Evolutionary conservation across 2,888 invertebrate species (phyloP), one percentile per base, ranked within the genome.

Genomic region (Mesorhabditis belari): DNA sequence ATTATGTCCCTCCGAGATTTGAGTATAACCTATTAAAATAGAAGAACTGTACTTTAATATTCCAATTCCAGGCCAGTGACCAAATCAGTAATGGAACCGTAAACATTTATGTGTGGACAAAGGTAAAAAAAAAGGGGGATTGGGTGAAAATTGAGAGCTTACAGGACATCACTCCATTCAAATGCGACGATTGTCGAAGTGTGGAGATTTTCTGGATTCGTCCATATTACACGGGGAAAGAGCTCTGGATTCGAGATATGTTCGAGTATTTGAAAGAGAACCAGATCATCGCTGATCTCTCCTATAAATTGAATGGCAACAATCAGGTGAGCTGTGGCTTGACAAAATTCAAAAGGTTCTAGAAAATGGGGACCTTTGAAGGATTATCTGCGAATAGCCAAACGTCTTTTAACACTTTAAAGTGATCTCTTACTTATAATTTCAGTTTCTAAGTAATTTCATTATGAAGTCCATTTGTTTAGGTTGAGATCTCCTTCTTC

Each of bases 81-180:
- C 19, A 19, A 21, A 25, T 51, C 12, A 17, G 51, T 9, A 6
- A 12, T 12, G 2, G 35, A 9, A 27, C 12, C 12, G 55, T 55
- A 9, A 49, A 44, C 17, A 56, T 56, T 9, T 12, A 23, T 12
- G 28, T 35, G 12, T 35, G 44, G 44, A 35, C 44, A 35, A 35
- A 74, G 72, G n/a, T n/a, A n/a, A n/a, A n/a, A n/a, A n/a, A n/a
- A n/a, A n/a, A n/a, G n/a, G n/a, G n/a, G n/a, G n/a, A n/a, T n/a
- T n/a, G n/a, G n/a, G n/a, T n/a, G n/a, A n/a, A n/a, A n/a, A n/a
- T n/a, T n/a, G n/a, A n/a, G n/a, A n/a, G n/a, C n/a, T n/a, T n/a
- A n/a, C n/a, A n/a, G n/a, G 80, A 80, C 56, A 67, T 77, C 0
- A 70, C 71, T 2, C 64, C 77, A 2, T 77, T 80, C 69, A 74